Evolutionary conservation across 2,888 invertebrate genomes (phyloP).

Genomic region (Synanthedon formicaeformis): DNA sequence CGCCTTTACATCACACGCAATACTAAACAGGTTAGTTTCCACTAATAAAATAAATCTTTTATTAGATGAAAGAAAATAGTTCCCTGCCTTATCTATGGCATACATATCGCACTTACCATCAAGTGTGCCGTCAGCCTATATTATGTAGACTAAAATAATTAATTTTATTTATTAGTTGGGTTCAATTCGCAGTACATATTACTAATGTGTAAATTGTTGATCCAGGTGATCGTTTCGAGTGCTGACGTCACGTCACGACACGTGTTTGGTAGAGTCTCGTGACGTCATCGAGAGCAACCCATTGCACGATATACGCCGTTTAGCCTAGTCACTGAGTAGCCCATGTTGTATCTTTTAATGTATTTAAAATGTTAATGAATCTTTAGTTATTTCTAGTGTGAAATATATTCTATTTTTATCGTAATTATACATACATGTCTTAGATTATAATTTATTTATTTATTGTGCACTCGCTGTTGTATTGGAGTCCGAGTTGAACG

Average conservation of each 20-base stretch:
- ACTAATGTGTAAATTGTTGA: no score
- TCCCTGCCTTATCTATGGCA: no score
- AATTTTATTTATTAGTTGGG: no score
- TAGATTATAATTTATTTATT: conserved; percentile 53
- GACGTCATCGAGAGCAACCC: not conserved
- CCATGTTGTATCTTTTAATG: conserved; percentile 61
- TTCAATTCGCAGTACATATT: no score
- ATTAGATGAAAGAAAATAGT: no score
- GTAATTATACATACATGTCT: conserved; percentile 34
- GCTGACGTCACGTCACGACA: not conserved
- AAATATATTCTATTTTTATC: conserved; percentile 56
- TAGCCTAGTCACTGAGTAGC: conserved; percentile 69
- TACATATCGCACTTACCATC: no score
- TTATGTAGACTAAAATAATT: no score
- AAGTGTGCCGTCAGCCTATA: no score
- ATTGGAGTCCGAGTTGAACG: conserved; percentile 5
- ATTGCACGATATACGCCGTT: conserved; percentile 49
- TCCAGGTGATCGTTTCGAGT: no score
- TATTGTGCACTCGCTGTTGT: conserved; percentile 42
- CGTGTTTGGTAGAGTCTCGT: not conserved
- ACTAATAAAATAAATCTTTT: no score
- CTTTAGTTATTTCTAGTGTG: conserved; percentile 63
- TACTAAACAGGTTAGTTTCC: conserved; percentile 18
- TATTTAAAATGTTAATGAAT: conserved; percentile 61
- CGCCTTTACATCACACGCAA: conserved; percentile 41